Percentiles rank a stretch among this genome's conserved stretches.
Evolutionary conservation across 2,113 vertebrate species (phyloP).

Genomic region (Arothron firmamentum): DNA sequence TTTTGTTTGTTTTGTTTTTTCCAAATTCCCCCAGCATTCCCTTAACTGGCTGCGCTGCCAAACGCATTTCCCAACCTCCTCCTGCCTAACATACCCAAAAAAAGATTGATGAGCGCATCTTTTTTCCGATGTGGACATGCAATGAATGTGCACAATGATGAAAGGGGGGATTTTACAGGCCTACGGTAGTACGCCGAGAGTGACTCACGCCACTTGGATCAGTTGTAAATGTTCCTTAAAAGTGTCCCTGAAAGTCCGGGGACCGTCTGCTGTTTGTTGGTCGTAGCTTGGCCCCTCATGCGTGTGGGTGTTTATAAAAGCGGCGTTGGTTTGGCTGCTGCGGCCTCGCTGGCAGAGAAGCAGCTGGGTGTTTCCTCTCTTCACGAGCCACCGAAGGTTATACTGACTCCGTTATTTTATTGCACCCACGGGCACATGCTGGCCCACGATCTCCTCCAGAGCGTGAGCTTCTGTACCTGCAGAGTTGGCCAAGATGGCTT

Average conservation of each 20-base stretch:
- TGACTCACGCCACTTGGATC: conserved; percentile 45
- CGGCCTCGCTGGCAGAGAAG: conserved; percentile 20
- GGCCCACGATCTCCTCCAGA: conserved; percentile 24
- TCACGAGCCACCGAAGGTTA: conserved; percentile 33
- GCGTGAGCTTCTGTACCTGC: background rate
- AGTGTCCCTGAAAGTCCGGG: background rate
- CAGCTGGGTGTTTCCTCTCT: conserved; percentile 57
- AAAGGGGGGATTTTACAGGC: conserved; percentile 55
- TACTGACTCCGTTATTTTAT: conserved; percentile 43
- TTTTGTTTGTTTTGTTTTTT: conserved; percentile 31
- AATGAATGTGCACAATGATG: conserved; percentile 26
- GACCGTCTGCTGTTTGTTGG: background rate
- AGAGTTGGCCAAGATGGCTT: background rate
- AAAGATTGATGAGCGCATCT: conserved; percentile 30
- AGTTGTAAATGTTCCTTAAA: conserved; percentile 12
- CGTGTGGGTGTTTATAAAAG: conserved; percentile 12
- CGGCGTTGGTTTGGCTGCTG: conserved; percentile 26
- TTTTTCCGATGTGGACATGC: conserved; percentile 41
- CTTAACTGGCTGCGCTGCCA: conserved; percentile 29
- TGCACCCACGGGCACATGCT: conserved; percentile 26
- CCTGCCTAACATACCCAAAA: conserved; percentile 52
- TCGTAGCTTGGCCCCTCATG: conserved; percentile 13
- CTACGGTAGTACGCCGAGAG: conserved; percentile 36
- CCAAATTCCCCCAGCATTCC: conserved; percentile 66
- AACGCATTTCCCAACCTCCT: conserved; percentile 23